Evolutionary conservation across 2,797 vertebrate species (phyloP), one percentile per base, ranked within the genome.

Genomic region (Discoglossus pictus): DNA sequence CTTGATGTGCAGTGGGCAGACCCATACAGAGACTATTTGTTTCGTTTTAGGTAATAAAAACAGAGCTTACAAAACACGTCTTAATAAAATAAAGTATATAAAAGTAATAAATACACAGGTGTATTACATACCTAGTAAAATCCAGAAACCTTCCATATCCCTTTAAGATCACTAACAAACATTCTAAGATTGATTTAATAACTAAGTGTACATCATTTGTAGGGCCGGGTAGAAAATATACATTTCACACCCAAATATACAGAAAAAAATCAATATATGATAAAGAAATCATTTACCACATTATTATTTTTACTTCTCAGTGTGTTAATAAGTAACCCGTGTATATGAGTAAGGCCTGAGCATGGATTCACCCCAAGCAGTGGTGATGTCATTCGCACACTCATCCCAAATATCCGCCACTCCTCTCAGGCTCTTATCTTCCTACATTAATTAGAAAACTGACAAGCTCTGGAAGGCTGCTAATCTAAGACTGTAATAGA

Each of bases 131-230:
- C n/a, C n/a, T n/a, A n/a, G n/a, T n/a, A n/a, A n/a, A n/a, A n/a
- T n/a, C n/a, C n/a, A n/a, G 46, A 40, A 51, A 6, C 47, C 21
- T 51, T 51, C 23, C 18, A 40, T 31, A 62, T 39, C 46, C 20
- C 60, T 35, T 18, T 23, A n/a, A 53, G 15, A 46, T 40, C 4
- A 1, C 61, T 44, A 15, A n/a, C 38, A 11, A 54, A 65, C 20
- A 46, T 31, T 18, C 46, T 38, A 16, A 44, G 54, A 55, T 65
- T 65, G 54, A 55, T 65, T 65, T 34, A 44, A 65, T 36, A 38
- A 31, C 46, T 64, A 44, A 52, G 27, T 23, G 3, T 8, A 36
- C 24, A 54, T 55, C 1, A 54, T 44, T 55, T 40, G 39, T 38
- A 65, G 62, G 51, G 24, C 24, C 42, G 46, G 52, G 12, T 27